Conservation (phyloP, 2,113 vertebrate genomes). For the Columba livia region DNA sequence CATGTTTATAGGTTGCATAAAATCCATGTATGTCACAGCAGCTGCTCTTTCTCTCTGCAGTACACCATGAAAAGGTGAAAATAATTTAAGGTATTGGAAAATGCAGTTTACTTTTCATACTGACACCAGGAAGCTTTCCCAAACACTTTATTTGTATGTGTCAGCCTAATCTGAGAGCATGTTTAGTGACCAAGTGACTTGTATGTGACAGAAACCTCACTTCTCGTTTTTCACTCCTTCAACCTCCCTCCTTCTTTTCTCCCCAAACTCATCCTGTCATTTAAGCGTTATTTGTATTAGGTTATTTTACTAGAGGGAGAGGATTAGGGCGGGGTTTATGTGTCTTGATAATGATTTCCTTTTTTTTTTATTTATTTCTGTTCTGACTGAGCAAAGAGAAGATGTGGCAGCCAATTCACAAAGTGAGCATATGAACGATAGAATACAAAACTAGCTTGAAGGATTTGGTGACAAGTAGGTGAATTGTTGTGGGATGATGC, state of each 20-base stretch:
- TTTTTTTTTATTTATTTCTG: background rate
- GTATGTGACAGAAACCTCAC: background rate
- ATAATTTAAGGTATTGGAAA: background rate
- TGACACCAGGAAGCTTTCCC: background rate
- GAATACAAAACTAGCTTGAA: slow-evolving; percentile 11
- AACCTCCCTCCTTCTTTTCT: background rate
- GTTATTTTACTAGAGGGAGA: background rate
- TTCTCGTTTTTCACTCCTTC: background rate
- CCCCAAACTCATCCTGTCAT: background rate
- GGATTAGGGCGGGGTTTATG: background rate
- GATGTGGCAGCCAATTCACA: background rate
- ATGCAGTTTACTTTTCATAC: background rate
- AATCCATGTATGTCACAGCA: background rate
- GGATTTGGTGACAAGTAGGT: slow-evolving; percentile 15
- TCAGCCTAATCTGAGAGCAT: background rate
- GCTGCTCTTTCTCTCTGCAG: background rate
- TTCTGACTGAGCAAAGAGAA: background rate
- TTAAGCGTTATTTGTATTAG: background rate
- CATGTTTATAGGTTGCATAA: background rate
- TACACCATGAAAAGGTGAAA: background rate
- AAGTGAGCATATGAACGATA: background rate
- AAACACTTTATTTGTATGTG: rapidly evolving
- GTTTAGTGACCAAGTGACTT: background rate
- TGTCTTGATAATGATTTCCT: background rate
- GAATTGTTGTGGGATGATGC: slow-evolving; percentile 36